A percentile compares a stretch with the other conserved stretches of the same genome.
Evolutionary conservation across 37 sponge, comb jelly and placozoan genomes (phyloP).

Genomic region (Geodia barretti): DNA sequence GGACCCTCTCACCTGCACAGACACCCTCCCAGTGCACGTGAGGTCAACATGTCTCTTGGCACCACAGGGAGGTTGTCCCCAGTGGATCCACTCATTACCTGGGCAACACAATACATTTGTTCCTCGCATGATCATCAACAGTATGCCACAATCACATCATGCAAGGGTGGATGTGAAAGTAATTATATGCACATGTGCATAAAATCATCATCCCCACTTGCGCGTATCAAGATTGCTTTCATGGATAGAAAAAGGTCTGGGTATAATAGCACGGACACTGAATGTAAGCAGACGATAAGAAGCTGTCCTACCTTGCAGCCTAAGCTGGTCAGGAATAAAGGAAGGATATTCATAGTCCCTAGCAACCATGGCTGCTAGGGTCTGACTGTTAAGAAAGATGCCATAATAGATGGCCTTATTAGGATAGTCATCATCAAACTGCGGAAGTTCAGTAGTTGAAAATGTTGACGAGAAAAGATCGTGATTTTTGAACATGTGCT

Average conservation of each 20-base stretch:
- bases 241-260: too few species aligned
- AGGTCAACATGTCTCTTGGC: slow-evolving; percentile 65
- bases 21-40: slow-evolving; percentile 54
- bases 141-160: too few species aligned
- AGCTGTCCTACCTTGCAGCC: slow-evolving; percentile 28
- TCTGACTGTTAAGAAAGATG: slow-evolving; percentile 34
- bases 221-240: background rate
- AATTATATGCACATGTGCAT: background rate
- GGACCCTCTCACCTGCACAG: slow-evolving; percentile 45
- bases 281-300: too few species aligned
- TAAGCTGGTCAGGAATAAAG: slow-evolving; percentile 43
- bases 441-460: slow-evolving; percentile 16
- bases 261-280: too few species aligned
- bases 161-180: background rate
- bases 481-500: slow-evolving; percentile 6
- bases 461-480: slow-evolving; percentile 60
- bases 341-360: slow-evolving; percentile 42
- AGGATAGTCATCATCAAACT: slow-evolving; percentile 1
- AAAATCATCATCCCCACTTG: background rate
- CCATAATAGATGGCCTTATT: slow-evolving; percentile 30
- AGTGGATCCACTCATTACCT: slow-evolving; percentile 72
- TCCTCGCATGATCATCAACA: too few species aligned
- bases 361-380: slow-evolving; percentile 13
- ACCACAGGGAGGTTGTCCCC: slow-evolving; percentile 62
- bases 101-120: too few species aligned